phyloP scores from a whole-genome alignment of 1,140 invertebrate genomes.

The Ylistrum balloti region DNA sequence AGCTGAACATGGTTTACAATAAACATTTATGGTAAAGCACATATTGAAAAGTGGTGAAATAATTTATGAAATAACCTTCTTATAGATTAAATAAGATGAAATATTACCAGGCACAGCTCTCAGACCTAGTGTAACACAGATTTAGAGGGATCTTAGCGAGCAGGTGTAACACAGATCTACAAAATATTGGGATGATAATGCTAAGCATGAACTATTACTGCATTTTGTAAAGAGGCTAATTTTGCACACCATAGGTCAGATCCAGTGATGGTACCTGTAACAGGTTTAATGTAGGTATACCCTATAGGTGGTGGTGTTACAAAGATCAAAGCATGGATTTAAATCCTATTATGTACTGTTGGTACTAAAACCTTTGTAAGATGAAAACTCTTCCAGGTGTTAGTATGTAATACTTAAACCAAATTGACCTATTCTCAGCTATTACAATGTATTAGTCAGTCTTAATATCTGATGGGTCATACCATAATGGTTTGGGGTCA shows the following conservation, averaged over 20 bases:
- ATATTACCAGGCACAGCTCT: too few relatives aligned
- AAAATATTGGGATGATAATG: background rate
- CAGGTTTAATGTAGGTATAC: background rate
- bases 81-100: background rate
- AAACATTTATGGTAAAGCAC: too few relatives aligned
- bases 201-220: background rate
- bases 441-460: background rate
- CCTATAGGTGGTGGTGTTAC: background rate
- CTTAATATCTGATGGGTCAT: constrained; percentile 22
- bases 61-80: background rate
- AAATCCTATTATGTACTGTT: background rate
- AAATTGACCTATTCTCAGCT: background rate
- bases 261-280: background rate
- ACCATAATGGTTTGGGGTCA: background rate
- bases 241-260: background rate
- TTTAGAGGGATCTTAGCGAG: too few relatives aligned
- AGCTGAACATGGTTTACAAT: background rate
- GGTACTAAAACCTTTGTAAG: background rate
- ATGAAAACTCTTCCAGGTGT: constrained; percentile 15
- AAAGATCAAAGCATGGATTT: background rate
- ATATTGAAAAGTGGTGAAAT: background rate
- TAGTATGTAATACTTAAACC: background rate
- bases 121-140: background rate
- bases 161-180: background rate
- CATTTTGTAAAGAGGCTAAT: background rate